Percentiles rank a stretch among this genome's conserved stretches.
Conservation (phyloP, 2,113 vertebrate genomes). For the Sebastes schlegelii region DNA sequence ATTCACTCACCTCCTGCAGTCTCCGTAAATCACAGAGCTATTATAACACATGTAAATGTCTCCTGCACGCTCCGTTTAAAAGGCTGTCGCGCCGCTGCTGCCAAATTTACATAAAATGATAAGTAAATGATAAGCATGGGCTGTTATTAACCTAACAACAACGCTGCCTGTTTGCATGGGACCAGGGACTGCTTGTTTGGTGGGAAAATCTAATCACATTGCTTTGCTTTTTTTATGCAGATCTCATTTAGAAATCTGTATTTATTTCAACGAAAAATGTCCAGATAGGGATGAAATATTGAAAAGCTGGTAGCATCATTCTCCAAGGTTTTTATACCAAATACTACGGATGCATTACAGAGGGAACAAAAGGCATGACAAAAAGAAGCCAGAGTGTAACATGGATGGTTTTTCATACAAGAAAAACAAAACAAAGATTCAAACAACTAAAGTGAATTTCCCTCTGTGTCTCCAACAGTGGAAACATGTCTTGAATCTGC, state of each 20-base stretch:
- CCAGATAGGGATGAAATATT: conserved; percentile 12
- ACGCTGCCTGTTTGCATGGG: conserved; percentile 29
- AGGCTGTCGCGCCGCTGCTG: conserved; percentile 14
- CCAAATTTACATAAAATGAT: conserved; percentile 57
- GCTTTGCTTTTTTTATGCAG: conserved; percentile 11
- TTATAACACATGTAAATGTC: conserved; percentile 70
- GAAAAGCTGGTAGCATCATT: not conserved
- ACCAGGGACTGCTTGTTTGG: conserved; percentile 35
- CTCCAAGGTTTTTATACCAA: not conserved
- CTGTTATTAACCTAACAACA: conserved; percentile 53
- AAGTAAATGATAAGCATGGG: conserved; percentile 47
- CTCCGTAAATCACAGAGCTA: conserved; percentile 57
- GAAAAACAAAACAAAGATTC: not conserved
- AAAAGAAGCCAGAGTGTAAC: not conserved
- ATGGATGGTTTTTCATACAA: conserved; percentile 2
- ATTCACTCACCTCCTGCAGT: conserved; percentile 64
- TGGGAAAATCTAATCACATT: conserved; percentile 13
- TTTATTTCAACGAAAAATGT: conserved; percentile 36
- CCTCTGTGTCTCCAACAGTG: not conserved
- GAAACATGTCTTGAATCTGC: conserved; percentile 15
- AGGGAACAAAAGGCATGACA: conserved; percentile 19
- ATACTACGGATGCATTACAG: not conserved
- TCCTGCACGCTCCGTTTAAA: conserved; percentile 42
- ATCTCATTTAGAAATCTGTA: conserved; percentile 13
- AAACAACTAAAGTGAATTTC: not conserved